Evolutionary conservation across 2,113 vertebrate species (phyloP), one percentile per base, ranked within the genome.

Genomic region (Connochaetes taurinus): DNA sequence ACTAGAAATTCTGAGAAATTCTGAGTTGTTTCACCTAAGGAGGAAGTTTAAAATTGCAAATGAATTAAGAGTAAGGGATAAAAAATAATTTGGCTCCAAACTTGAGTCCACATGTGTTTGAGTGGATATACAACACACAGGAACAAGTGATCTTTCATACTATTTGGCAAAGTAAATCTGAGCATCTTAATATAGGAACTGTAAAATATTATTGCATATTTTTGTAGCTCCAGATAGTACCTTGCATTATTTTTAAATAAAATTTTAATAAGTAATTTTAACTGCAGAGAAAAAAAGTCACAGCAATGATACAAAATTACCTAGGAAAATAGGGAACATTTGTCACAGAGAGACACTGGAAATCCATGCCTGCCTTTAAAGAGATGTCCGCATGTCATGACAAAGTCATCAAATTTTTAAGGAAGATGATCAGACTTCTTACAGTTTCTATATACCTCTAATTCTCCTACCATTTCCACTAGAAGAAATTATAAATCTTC

Each of bases 111-210:
- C 13, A 57, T 95, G 90, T 95, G 53, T 97, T 94, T 83, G 82
- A 97, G 88, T 91, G 25, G 36, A 93, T 96, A 95, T 96, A 96
- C 97, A 98, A 97, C 55, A 90, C 58, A 94, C 14, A 86, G 76
- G 91, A 97, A 97, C 96, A 98, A 97, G 97, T 93, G 96, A 98
- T 97, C 97, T 97, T 98, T 98, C 92, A 97, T 90, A 84, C 43
- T 88, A 81, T 53, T 94, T 96, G 97, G 95, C 92, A 98, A 98
- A 93, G 85, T 83, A 92, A 97, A 94, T 86, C 25, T 93, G 94
- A 93, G 81, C 55, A 93, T 96, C 95, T 91, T 95, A 98, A 97
- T 96, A 97, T 96, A 97, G 95, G 87, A 95, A 94, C 93, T 47
- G 7, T 96, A 97, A 98, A 98, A 97, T 97, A 94, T 96, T 94